Base-by-base conservation (phyloP, 2,113 vertebrate genomes). In the Clarias batrachus region DNA sequence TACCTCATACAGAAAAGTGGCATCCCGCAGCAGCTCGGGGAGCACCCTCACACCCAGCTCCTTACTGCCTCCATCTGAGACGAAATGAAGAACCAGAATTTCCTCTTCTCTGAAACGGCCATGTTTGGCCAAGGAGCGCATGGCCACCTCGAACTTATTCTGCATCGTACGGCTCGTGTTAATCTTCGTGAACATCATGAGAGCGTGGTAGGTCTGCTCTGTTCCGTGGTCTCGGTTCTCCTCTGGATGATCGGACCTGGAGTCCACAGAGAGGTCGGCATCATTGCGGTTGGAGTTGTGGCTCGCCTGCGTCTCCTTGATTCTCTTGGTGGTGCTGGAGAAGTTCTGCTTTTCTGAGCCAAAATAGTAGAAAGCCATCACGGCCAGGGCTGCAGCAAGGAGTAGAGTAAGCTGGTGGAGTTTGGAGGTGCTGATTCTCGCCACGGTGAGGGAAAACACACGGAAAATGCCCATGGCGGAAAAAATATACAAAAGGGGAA, bases 121-220 rank as follows among this genome's bases (percentile, higher is more conserved):
- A 1, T 95, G 92, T 41, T 93, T 93, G 4, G 91, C 93, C 95
- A 96, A 91, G 0, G 95, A 96, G 88, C 93, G 89, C 93, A 96
- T 94, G 89, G 94, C 94, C 88, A 95, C 91, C 88, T 90, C 89
- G 81, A 96, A 95, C 90, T 96, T 96, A 79, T 94, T 93, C 91
- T 95, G 95, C 81, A 96, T 94, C 68, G 95, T 95, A 62, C 94
- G 93, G 87, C 91, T 96, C 85, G 94, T 95, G 91, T 97, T 96
- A 59, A 97, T 96, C 91, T 96, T 97, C 83, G 97, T 98, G 93
- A 99, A 98, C 97, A 99, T 97, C 96, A 97, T 94, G 68, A 98
- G 96, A 33, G 94, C 92, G 63, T 97, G 97, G 90, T 95, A 96
- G 84, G 88, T 94, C 88, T 91, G 68, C 11, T 17, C 14, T 68